Conservation (phyloP, 2,797 vertebrate genomes). For the Taeniopygia guttata region DNA sequence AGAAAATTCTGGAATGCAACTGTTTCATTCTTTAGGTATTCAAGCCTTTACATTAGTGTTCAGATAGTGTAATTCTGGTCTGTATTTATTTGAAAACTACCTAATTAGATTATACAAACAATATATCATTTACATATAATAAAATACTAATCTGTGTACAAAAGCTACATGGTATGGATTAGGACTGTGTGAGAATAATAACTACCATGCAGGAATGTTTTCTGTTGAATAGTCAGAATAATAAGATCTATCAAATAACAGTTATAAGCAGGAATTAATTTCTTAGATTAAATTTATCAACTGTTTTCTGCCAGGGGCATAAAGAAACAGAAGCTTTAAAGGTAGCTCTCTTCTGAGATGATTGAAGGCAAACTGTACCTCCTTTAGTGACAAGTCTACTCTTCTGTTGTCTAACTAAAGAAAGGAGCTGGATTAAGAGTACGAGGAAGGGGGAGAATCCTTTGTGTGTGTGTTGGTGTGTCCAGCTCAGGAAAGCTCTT, state of each 20-base stretch:
- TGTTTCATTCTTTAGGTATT: conserved; percentile 16
- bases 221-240: conserved; percentile 47
- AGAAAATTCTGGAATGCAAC: conserved; percentile 7
- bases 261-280: conserved; percentile 57
- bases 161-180: conserved; percentile 45
- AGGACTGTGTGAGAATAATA: conserved; percentile 46
- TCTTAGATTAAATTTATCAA: conserved; percentile 51
- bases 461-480: not conserved
- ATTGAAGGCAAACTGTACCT: conserved; percentile 4
- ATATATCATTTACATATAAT: conserved; percentile 16
- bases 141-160: conserved; percentile 54
- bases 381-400: conserved; percentile 23
- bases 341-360: conserved; percentile 3
- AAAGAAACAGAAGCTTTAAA: conserved; percentile 53
- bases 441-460: not conserved
- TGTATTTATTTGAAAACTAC: conserved; percentile 53
- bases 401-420: conserved; percentile 19
- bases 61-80: not conserved
- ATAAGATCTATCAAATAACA: conserved; percentile 57
- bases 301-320: conserved; percentile 13
- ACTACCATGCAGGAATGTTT: not conserved
- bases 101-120: conserved; percentile 39
- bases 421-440: not conserved
- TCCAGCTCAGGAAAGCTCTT: not conserved
- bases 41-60: not conserved